Percentiles rank a stretch among this genome's conserved stretches.
phyloP scores from a whole-genome alignment of 2,888 invertebrate genomes.

The Fragum sueziense region DNA sequence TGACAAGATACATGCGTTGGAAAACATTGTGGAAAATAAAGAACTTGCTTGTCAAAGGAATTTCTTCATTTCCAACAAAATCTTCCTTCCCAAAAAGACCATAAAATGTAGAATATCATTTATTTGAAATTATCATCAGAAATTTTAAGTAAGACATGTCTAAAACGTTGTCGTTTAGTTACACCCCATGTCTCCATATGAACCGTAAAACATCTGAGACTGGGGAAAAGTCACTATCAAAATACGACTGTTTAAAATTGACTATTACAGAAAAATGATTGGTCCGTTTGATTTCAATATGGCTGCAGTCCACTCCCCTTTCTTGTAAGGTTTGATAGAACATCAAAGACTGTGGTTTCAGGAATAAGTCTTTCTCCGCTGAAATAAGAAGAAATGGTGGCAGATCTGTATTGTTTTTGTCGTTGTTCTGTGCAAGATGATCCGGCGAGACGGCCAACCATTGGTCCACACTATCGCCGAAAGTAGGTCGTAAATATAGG shows the following conservation, averaged over 20 bases:
- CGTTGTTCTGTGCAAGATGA: constrained; percentile 34
- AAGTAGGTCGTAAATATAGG: constrained; percentile 66
- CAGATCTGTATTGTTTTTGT: constrained; percentile 1
- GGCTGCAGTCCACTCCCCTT: constrained; percentile 41
- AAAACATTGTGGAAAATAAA: background rate
- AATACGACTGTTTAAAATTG: constrained; percentile 35
- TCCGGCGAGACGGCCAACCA: constrained; percentile 63
- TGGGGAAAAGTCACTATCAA: background rate
- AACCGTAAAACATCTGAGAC: constrained; percentile 2
- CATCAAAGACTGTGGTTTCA: constrained; percentile 58
- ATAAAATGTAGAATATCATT: too few species aligned
- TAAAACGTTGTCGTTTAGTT: too few species aligned
- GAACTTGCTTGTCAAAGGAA: background rate
- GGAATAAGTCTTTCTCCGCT: constrained; percentile 63
- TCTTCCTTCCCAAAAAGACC: too few species aligned
- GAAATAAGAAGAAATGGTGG: constrained; percentile 64
- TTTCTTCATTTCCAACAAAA: background rate
- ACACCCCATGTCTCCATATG: too few species aligned
- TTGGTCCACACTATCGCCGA: constrained; percentile 49
- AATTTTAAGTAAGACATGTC: too few species aligned
- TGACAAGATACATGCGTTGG: too few species aligned
- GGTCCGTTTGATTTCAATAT: constrained; percentile 57
- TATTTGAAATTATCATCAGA: too few species aligned
- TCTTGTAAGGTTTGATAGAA: constrained; percentile 51
- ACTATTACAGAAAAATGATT: constrained; percentile 67